phyloP scores from a whole-genome alignment of 2,888 invertebrate genomes.

The Neria commutata region DNA sequence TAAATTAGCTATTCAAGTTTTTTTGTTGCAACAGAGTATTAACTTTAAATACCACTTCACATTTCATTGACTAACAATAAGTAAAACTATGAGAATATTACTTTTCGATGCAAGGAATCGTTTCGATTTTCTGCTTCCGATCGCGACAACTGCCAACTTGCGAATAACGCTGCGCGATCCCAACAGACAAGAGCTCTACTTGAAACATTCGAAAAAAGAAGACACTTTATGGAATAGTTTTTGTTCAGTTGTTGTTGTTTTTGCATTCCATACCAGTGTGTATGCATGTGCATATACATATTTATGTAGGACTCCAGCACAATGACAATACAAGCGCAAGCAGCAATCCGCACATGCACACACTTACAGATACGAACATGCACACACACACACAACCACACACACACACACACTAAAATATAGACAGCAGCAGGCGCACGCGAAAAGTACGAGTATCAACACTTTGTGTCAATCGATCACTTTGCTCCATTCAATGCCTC shows the following conservation, averaged over 20 bases:
- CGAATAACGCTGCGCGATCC: conserved; percentile 52
- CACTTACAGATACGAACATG: background rate
- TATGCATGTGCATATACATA: no score
- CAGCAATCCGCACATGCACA: conserved; percentile 8
- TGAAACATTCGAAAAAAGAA: conserved; percentile 31
- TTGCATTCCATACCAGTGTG: no score
- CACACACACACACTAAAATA: conserved; percentile 18
- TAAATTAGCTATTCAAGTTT: no score
- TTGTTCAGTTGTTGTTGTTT: background rate
- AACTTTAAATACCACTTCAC: no score
- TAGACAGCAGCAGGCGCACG: background rate
- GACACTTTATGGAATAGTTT: conserved; percentile 4
- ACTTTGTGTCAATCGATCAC: conserved; percentile 54
- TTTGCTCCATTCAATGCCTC: conserved; percentile 35
- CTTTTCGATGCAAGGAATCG: conserved; percentile 39
- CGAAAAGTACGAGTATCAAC: conserved; percentile 46
- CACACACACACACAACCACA: conserved; percentile 22
- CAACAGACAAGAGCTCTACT: conserved; percentile 43
- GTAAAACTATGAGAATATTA: no score
- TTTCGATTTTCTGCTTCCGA: conserved; percentile 54
- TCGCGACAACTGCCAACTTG: conserved; percentile 61
- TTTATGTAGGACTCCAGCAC: conserved; percentile 45
- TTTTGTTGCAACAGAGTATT: no score
- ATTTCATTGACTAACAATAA: no score
- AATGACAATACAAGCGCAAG: background rate